phyloP scores from a whole-genome alignment of 2,888 invertebrate genomes.

The Troglohyphantes excavatus region DNA sequence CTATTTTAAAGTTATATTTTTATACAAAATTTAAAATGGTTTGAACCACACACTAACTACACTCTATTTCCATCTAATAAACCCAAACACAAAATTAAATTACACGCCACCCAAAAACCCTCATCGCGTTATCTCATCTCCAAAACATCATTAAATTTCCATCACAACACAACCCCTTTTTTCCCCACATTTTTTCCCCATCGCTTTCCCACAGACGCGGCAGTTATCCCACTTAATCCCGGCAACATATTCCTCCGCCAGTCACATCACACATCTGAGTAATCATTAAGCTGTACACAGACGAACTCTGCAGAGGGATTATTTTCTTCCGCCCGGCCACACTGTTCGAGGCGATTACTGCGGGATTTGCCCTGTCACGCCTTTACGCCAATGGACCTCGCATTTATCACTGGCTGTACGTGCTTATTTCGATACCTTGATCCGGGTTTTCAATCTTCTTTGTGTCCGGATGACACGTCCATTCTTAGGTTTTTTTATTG shows the following conservation, averaged over 20 bases:
- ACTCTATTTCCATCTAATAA: too few relatives aligned
- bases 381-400: conserved; percentile 53
- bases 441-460: conserved; percentile 73
- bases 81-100: too few relatives aligned
- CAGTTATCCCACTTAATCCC: conserved; percentile 51
- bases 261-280: conserved; percentile 62
- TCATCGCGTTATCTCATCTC: neutral
- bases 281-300: conserved; percentile 69
- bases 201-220: neutral
- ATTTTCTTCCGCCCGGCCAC: conserved; percentile 54
- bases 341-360: conserved; percentile 35
- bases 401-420: conserved; percentile 71
- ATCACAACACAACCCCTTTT: neutral
- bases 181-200: conserved; percentile 5
- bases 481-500: conserved; percentile 14
- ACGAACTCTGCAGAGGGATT: conserved; percentile 59
- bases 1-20: too few relatives aligned
- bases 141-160: conserved; percentile 29
- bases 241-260: conserved; percentile 59
- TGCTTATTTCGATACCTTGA: conserved; percentile 73
- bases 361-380: conserved; percentile 67
- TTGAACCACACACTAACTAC: too few relatives aligned
- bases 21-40: too few relatives aligned
- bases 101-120: neutral
- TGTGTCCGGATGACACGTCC: conserved; percentile 17